A percentile compares a stretch with the other conserved stretches of the same genome.
phyloP scores from a whole-genome alignment of 1,140 invertebrate genomes.

The Cherax destructor region DNA sequence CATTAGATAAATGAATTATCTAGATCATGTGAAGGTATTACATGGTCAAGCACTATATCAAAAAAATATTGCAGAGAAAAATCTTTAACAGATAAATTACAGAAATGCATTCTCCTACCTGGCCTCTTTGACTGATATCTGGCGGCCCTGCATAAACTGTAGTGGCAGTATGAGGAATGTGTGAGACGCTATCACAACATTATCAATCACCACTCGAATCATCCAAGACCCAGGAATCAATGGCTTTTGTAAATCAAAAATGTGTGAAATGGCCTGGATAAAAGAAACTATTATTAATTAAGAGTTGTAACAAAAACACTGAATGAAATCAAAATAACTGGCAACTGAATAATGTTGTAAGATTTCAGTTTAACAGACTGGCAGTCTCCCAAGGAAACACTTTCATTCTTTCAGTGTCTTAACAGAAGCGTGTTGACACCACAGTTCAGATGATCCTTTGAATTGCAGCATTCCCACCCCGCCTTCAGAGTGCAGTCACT shows the following conservation, averaged over 20 bases:
- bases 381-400: too few species aligned
- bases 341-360: too few species aligned
- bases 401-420: too few species aligned
- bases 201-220: conserved; percentile 84
- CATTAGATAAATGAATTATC: neutral
- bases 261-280: conserved; percentile 37
- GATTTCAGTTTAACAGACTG: too few species aligned
- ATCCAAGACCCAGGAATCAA: conserved; percentile 91
- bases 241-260: conserved; percentile 82
- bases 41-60: neutral
- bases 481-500: too few species aligned
- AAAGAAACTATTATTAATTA: neutral
- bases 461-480: too few species aligned
- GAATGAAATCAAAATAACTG: too few species aligned
- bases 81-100: neutral
- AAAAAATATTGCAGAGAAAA: neutral
- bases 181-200: conserved; percentile 86
- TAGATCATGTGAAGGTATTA: neutral
- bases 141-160: conserved; percentile 75
- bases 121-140: conserved; percentile 80
- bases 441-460: too few species aligned
- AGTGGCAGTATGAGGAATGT: conserved; percentile 77
- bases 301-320: too few species aligned
- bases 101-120: conserved; percentile 73
- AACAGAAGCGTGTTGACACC: too few species aligned